Conservation (phyloP, 2,888 invertebrate genomes). For the Tenthredo distinguenda region DNA sequence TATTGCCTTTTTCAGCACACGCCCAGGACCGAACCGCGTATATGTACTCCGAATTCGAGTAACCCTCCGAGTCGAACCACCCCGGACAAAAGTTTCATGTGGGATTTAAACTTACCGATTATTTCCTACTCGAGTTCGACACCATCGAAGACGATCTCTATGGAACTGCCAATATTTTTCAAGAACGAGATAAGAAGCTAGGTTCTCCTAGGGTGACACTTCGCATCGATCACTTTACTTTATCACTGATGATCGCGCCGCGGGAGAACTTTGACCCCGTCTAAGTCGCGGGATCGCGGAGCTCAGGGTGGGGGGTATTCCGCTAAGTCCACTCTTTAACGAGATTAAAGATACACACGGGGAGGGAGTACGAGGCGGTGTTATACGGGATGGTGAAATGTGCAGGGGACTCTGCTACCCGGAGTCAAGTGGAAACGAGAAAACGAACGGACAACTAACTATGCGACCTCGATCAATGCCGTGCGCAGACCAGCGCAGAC, state of each 20-base stretch:
- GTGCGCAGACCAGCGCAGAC: slow-evolving; percentile 51
- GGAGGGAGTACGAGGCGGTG: background rate
- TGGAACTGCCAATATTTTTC: background rate
- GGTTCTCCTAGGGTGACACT: background rate
- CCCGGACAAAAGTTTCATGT: background rate
- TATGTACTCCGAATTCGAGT: background rate
- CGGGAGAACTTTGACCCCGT: slow-evolving; percentile 48
- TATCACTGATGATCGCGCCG: slow-evolving; percentile 15
- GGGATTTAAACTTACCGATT: background rate
- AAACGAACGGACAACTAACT: slow-evolving; percentile 21
- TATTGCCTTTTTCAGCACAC: background rate
- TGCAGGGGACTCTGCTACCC: background rate
- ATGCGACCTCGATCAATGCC: slow-evolving; percentile 49
- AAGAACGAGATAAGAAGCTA: background rate
- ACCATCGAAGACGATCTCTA: background rate
- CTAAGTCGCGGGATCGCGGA: background rate
- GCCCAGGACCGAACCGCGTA: background rate
- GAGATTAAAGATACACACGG: slow-evolving; percentile 38
- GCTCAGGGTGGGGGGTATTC: background rate
- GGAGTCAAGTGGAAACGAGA: slow-evolving; percentile 18
- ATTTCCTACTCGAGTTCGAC: background rate
- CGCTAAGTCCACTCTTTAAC: slow-evolving; percentile 28
- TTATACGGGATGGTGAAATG: background rate
- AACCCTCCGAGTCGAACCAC: background rate
- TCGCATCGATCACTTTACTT: background rate